Base-by-base conservation (phyloP, 1,140 invertebrate genomes). In the Steinernema khuongi region DNA sequence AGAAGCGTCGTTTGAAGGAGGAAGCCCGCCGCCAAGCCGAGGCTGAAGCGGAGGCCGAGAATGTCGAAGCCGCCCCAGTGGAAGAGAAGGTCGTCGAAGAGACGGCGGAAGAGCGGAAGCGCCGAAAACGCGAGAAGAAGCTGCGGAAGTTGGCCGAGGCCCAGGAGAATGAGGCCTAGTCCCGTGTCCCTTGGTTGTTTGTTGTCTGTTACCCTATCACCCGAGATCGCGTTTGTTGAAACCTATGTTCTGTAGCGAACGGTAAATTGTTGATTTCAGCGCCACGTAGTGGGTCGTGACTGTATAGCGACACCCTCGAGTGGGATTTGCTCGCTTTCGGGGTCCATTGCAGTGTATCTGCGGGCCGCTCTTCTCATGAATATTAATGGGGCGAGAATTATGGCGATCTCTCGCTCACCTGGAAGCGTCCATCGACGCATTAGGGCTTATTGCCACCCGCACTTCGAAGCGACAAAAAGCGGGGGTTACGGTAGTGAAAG, bases 321-420 rank as follows among this genome's bases (percentile, higher is more conserved):
- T 22, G 14, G 50, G 50, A 60, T 60, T 60, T n/a, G 7, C 7
- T 60, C 50, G 11, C 50, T 60, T 60, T 60, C 7, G 50, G n/a
- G 7, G 50, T 60, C 50, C 14, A 60, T 60, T 22, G 50, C 50
- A 41, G 36, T n/a, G 50, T 60, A 60, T 60, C 50, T 60, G 50
- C 50, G 50, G 50, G 50, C 50, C 50, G 50, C 50, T 60, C 50
- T 17, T 60, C 50, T 60, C 50, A 60, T 60, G 50, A 60, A 60
- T 60, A 60, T 60, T 60, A 60, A 60, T 60, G 50, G 50, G 26
- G 11, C 50, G 50, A 60, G 50, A 60, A 60, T 60, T 60, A 60
- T 60, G 7, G 50, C 50, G 50, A 60, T 60, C 50, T 60, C 50
- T 11, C 50, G 50, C 50, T 60, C 50, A 60, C 50, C 50, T 60